These are phyloP conservation scores for Cantharis nigra DNA, from an alignment of 2,888 invertebrate species.

Conservation along the genomic window DNA sequence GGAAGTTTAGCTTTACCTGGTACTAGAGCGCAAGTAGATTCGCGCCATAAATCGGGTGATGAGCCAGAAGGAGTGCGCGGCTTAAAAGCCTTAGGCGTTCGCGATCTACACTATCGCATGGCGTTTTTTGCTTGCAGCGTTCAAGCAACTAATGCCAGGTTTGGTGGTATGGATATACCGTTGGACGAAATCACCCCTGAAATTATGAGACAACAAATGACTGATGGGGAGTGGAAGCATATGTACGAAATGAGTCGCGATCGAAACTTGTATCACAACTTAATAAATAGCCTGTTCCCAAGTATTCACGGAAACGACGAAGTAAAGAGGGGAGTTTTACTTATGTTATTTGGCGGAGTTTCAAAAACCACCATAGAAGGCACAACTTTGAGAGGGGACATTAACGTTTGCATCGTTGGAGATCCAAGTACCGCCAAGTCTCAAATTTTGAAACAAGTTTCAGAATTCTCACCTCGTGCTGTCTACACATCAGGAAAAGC, in stretches of 20 bases:
- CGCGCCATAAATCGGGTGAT: constrained; percentile 73
- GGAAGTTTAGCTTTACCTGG: constrained; percentile 85
- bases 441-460: constrained; percentile 89
- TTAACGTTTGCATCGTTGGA: constrained; percentile 97
- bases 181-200: constrained; percentile 90
- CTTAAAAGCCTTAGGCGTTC: constrained; percentile 71
- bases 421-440: constrained; percentile 99
- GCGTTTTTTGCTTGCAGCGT: constrained; percentile 95
- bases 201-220: constrained; percentile 92
- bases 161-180: constrained; percentile 82
- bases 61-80: constrained; percentile 71
- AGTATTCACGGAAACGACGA: constrained; percentile 97
- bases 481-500: constrained; percentile 99
- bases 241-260: constrained; percentile 98
- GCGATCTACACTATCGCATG: constrained; percentile 85
- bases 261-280: constrained; percentile 84
- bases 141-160: constrained; percentile 82
- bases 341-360: constrained; percentile 98
- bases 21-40: constrained; percentile 79
- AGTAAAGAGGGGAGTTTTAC: constrained; percentile 84
- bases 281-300: constrained; percentile 91
- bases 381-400: constrained; percentile 92
- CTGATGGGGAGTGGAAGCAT: constrained; percentile 91
- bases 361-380: constrained; percentile 90
- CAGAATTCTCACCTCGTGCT: constrained; percentile 94